Base-by-base conservation (phyloP, 2,888 invertebrate species). In the Microctonus aethiopoides region DNA sequence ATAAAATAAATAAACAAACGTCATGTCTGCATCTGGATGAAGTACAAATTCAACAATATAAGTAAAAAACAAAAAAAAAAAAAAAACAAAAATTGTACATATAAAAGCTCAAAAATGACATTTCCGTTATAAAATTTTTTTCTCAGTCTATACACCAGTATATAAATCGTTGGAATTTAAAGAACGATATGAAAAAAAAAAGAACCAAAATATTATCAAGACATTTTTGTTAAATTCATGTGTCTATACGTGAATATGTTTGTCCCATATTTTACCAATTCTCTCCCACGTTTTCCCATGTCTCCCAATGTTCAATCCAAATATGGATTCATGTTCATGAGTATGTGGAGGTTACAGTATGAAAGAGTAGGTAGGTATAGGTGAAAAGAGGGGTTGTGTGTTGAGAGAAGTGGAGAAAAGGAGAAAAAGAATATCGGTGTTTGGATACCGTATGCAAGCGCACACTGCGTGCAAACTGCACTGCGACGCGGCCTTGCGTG, bases 401-500 rank as follows among this genome's bases (percentile, higher is more conserved):
- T 52, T 11, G 36, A 65, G 39, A 65, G 34, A 26, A 56, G 36
- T 39, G 16, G 56, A 39, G 36, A n/a, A n/a, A n/a, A n/a, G n/a
- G n/a, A n/a, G n/a, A n/a, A n/a, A n/a, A n/a, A n/a, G n/a, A 39
- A 39, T 57, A 34, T 57, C 16, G 57, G 32, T 57, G 57, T 57
- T 57, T 57, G 34, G 32, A 32, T 32, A 32, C 68, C 54, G 68
- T 64, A 67, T 67, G 66, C 41, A 68, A 56, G 64, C 67, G 63
- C 67, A 69, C 67, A 34, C 59, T 72, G 72, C 71, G 72, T 76
- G 75, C 72, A 72, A 67, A 71, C 75, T 74, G 74, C 73, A 73
- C 74, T 74, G 72, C 74, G 72, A 61, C 73, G 70, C 65, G 71
- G 66, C 72, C 72, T 76, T 75, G 77, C 77, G 77, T 78, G 78